phyloP scores from a whole-genome alignment of 1,140 invertebrate genomes.

The Drosophila seguyi region DNA sequence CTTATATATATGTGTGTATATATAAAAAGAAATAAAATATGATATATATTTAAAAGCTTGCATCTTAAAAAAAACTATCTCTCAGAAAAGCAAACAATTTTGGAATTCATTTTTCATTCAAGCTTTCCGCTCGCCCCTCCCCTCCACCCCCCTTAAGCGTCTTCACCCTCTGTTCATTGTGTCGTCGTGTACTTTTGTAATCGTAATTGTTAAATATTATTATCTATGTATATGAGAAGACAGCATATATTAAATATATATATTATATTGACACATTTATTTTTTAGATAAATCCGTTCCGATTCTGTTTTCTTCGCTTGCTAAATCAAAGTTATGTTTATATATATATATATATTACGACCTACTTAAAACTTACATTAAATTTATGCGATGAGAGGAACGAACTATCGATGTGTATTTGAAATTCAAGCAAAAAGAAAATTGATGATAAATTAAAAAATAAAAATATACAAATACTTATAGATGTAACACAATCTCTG shows the following conservation, averaged over 20 bases:
- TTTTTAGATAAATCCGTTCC: slow-evolving; percentile 34
- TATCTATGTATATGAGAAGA: slow-evolving; percentile 46
- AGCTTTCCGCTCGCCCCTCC: neutral
- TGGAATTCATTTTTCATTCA: slow-evolving; percentile 26
- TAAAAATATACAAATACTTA: slow-evolving; percentile 59
- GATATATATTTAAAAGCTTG: slow-evolving; percentile 67
- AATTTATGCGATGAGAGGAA: slow-evolving; percentile 26
- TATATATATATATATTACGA: slow-evolving; percentile 3
- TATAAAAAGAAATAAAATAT: slow-evolving; percentile 34
- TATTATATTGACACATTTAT: slow-evolving; percentile 44
- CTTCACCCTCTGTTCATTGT: slow-evolving; percentile 32
- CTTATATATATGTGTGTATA: slow-evolving; percentile 32
- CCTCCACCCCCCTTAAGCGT: neutral
- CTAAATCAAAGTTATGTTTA: slow-evolving; percentile 37
- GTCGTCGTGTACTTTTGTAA: slow-evolving; percentile 70
- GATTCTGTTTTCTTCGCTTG: slow-evolving; percentile 28
- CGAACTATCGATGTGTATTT: slow-evolving; percentile 50
- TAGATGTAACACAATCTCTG: slow-evolving; percentile 34
- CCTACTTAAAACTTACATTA: slow-evolving; percentile 18
- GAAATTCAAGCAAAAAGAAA: slow-evolving; percentile 43
- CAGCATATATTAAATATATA: slow-evolving; percentile 48
- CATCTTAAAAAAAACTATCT: slow-evolving; percentile 50
- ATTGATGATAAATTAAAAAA: slow-evolving; percentile 47
- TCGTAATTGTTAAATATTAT: slow-evolving; percentile 78
- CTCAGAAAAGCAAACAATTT: slow-evolving; percentile 2